Evolutionary conservation across 2,888 invertebrate genomes (phyloP).

Genomic region (Agrochola circellaris): DNA sequence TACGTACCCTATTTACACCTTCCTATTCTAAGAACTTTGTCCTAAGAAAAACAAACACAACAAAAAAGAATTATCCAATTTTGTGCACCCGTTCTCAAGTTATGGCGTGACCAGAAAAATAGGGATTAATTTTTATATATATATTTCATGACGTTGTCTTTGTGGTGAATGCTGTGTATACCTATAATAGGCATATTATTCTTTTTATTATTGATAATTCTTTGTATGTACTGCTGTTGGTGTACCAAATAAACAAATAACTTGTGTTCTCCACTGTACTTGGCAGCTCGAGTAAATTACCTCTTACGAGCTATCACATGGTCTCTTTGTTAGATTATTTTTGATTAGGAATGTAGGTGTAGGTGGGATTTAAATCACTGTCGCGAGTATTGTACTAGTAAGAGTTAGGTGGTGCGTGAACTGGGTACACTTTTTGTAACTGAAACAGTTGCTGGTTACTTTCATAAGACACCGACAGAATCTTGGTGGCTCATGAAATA

Average conservation of each 20-base stretch:
- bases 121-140: too few species aligned
- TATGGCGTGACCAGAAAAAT: too few species aligned
- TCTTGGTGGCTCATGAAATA: not conserved
- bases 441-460: not conserved
- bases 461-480: not conserved
- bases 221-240: not conserved
- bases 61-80: too few species aligned
- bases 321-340: constrained; percentile 76
- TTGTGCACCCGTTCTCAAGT: too few species aligned
- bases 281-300: constrained; percentile 16
- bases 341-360: constrained; percentile 74
- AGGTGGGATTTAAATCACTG: constrained; percentile 72
- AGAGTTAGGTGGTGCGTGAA: not conserved
- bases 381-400: constrained; percentile 47
- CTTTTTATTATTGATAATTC: not conserved
- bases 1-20: too few species aligned
- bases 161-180: not conserved
- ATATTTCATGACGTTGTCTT: not conserved
- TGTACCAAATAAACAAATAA: not conserved
- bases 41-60: too few species aligned
- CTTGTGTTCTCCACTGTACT: constrained; percentile 14
- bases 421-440: not conserved
- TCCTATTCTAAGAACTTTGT: too few species aligned
- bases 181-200: not conserved
- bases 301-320: constrained; percentile 71